These are phyloP conservation scores for Jordanella pulchra DNA, from an alignment of 2,797 vertebrate species.

Conservation along the genomic window DNA sequence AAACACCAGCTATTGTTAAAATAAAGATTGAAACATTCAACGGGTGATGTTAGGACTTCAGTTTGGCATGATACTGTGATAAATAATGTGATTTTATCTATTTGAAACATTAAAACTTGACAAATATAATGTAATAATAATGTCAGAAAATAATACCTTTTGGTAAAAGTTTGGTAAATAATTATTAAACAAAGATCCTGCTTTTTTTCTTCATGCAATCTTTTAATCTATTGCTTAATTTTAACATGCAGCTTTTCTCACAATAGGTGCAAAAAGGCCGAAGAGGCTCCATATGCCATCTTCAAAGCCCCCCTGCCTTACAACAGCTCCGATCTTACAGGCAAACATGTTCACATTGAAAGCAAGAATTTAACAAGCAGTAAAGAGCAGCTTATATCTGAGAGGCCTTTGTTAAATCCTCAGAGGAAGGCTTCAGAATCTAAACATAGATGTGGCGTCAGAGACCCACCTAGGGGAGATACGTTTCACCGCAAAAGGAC, in stretches of 20 bases:
- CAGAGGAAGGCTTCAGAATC: constrained; percentile 34
- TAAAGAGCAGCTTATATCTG: neutral
- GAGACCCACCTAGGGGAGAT: constrained; percentile 48
- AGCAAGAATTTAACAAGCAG: constrained; percentile 14
- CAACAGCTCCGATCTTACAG: constrained; percentile 46
- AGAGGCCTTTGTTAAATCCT: constrained; percentile 7
- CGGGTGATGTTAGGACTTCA: too few relatives aligned
- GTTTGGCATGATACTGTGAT: too few relatives aligned
- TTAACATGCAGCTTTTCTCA: constrained; percentile 32
- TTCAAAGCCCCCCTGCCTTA: constrained; percentile 77
- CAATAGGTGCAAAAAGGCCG: constrained; percentile 81
- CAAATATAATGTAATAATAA: too few relatives aligned
- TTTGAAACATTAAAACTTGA: too few relatives aligned
- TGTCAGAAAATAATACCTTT: too few relatives aligned
- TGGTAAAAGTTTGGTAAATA: neutral
- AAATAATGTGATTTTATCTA: too few relatives aligned
- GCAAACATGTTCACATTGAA: constrained; percentile 11
- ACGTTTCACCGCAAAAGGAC: constrained; percentile 31
- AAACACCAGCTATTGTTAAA: too few relatives aligned
- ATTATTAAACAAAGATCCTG: neutral
- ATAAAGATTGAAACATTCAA: too few relatives aligned
- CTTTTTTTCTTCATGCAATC: neutral
- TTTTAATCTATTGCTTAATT: neutral
- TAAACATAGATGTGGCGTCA: constrained; percentile 36
- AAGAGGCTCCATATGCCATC: constrained; percentile 76